Evolutionary conservation across 2,113 vertebrate genomes (phyloP).

Genomic region (Tricholaema leucomelas): DNA sequence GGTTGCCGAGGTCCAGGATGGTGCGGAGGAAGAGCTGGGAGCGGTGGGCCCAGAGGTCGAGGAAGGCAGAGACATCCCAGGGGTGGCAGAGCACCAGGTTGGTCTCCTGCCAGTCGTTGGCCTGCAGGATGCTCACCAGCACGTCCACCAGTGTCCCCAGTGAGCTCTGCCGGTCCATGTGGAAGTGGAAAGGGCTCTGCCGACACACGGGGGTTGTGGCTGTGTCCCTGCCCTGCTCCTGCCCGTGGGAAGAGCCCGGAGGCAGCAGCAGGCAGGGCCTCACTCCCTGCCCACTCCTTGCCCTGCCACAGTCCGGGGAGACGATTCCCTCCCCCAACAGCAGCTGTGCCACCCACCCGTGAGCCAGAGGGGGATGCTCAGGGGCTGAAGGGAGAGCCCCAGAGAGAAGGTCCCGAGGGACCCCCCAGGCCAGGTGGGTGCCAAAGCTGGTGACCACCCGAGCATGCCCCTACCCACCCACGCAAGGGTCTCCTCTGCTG

Average conservation of each 20-base stretch:
- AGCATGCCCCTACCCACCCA: not conserved
- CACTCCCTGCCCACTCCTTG: not conserved
- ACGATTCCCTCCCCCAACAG: not conserved
- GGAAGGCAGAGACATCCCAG: slow-evolving; percentile 76
- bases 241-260: rapidly evolving
- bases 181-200: slow-evolving; percentile 89
- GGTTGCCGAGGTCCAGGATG: slow-evolving; percentile 81
- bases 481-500: not conserved
- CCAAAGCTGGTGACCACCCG: not conserved
- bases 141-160: slow-evolving; percentile 80
- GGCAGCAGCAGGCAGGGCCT: not conserved
- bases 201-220: not conserved
- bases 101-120: slow-evolving; percentile 80
- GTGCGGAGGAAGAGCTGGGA: slow-evolving; percentile 71
- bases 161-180: slow-evolving; percentile 81
- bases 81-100: slow-evolving; percentile 81
- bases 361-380: not conserved
- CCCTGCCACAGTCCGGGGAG: not conserved
- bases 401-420: rapidly evolving
- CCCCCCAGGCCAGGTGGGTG: rapidly evolving
- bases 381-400: not conserved
- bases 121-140: slow-evolving; percentile 76
- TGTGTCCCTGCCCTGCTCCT: not conserved
- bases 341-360: not conserved
- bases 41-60: slow-evolving; percentile 48